Conservation (phyloP, 2,113 vertebrate species). For the Quiscalus mexicanus region DNA sequence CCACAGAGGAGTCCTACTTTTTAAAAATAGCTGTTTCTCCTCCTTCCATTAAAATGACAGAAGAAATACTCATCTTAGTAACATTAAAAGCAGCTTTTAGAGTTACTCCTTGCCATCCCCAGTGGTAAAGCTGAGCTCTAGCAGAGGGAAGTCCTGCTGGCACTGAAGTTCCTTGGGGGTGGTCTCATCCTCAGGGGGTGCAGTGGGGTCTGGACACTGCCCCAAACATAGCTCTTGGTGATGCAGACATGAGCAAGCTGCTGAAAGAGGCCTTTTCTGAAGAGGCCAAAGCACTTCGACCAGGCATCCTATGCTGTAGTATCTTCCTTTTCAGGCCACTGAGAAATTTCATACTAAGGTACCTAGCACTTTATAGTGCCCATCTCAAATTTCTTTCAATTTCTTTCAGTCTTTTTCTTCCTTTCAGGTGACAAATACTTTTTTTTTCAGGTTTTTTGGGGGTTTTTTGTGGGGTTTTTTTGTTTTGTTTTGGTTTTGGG, state of each 20-base stretch:
- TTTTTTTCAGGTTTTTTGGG: too few species aligned
- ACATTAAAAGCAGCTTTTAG: neutral
- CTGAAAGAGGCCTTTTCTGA: neutral
- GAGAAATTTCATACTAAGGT: neutral
- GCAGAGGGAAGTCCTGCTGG: neutral
- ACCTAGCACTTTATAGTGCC: neutral
- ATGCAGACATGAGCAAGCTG: neutral
- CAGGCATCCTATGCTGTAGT: fast-evolving
- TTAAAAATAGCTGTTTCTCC: constrained; percentile 7
- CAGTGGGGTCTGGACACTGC: neutral
- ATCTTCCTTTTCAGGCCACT: neutral
- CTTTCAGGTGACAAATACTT: too few species aligned
- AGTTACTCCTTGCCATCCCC: neutral
- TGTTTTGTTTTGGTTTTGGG: too few species aligned
- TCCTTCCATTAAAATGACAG: constrained; percentile 23
- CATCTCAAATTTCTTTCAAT: neutral
- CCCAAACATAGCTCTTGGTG: neutral
- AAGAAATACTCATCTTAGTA: neutral
- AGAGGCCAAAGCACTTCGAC: neutral
- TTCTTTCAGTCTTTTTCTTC: neutral
- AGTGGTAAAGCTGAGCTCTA: neutral
- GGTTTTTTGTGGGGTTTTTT: too few species aligned
- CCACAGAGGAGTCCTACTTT: neutral
- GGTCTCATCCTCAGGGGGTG: neutral
- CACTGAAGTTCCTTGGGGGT: fast-evolving